Conservation (phyloP, 1,140 invertebrate genomes). For the Drosophila pseudoobscura region DNA sequence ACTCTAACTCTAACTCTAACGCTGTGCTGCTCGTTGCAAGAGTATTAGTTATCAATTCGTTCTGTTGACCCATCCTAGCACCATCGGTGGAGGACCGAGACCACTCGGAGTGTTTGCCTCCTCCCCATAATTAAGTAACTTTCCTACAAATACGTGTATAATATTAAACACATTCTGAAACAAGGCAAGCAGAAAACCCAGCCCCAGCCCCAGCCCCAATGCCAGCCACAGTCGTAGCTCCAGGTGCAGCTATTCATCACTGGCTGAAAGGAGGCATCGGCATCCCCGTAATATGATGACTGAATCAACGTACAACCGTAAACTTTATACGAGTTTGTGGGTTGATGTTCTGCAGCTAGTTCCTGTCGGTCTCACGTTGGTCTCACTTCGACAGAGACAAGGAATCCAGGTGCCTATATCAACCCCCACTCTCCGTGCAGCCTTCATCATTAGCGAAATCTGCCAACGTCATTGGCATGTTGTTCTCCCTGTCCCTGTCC, state of each 20-base stretch:
- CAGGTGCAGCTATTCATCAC: constrained; percentile 37
- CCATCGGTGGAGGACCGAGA: too few relatives aligned
- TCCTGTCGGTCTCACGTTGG: constrained; percentile 8
- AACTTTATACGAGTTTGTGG: constrained; percentile 6
- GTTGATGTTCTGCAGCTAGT: constrained; percentile 25
- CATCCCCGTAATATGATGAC: background rate
- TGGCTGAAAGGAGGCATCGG: background rate
- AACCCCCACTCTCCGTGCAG: background rate
- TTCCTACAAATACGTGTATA: constrained; percentile 24
- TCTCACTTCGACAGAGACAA: constrained; percentile 1
- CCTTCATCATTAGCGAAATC: constrained; percentile 52
- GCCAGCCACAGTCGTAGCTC: background rate
- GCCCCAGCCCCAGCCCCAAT: too few relatives aligned
- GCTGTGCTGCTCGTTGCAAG: too few relatives aligned
- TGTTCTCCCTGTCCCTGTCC: constrained; percentile 1
- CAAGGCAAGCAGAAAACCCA: background rate
- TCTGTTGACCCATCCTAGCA: too few relatives aligned
- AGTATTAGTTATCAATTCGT: too few relatives aligned
- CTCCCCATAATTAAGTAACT: constrained; percentile 38
- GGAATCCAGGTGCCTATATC: constrained; percentile 14
- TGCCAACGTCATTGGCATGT: constrained; percentile 43
- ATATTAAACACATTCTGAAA: constrained; percentile 40
- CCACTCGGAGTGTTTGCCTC: background rate
- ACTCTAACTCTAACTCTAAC: too few relatives aligned
- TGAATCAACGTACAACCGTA: too few relatives aligned